These are phyloP conservation scores for Pogonognathellus flavescens DNA, from an alignment of 1,140 invertebrate genomes.

Conservation along the genomic window DNA sequence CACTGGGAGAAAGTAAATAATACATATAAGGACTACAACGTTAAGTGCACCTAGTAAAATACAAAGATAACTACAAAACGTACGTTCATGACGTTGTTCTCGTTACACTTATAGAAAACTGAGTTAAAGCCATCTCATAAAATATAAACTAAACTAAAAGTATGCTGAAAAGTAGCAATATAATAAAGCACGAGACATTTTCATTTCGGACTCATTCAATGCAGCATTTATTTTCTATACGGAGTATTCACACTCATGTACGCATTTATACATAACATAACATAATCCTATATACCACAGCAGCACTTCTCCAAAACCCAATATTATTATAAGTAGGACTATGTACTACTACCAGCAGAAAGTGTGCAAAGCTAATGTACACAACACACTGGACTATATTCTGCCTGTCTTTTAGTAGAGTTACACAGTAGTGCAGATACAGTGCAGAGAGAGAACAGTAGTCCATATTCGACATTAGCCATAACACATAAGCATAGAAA, in stretches of 20 bases:
- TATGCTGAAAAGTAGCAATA: not conserved
- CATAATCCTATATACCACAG: not conserved
- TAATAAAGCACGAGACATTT: slow-evolving; percentile 37
- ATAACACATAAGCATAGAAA: no score
- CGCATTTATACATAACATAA: not conserved
- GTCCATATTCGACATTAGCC: no score
- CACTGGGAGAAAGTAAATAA: not conserved
- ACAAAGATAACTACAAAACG: slow-evolving; percentile 15
- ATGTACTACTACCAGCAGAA: not conserved
- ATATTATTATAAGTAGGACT: no score
- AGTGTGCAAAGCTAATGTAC: not conserved
- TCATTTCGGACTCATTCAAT: not conserved
- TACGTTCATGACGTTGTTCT: not conserved
- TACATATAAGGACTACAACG: not conserved
- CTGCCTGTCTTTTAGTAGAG: not conserved
- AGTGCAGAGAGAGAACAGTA: no score
- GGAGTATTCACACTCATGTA: not conserved
- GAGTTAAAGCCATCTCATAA: not conserved
- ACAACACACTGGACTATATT: not conserved
- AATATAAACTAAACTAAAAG: slow-evolving; percentile 33
- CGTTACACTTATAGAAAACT: slow-evolving; percentile 15
- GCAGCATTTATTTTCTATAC: not conserved
- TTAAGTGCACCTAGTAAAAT: slow-evolving; percentile 18
- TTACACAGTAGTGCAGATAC: no score
- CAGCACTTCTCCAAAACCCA: not conserved